A percentile compares a stretch with the other conserved stretches of the same genome.
phyloP scores from a whole-genome alignment of 2,113 vertebrate genomes.

The Corythornis vintsioides region DNA sequence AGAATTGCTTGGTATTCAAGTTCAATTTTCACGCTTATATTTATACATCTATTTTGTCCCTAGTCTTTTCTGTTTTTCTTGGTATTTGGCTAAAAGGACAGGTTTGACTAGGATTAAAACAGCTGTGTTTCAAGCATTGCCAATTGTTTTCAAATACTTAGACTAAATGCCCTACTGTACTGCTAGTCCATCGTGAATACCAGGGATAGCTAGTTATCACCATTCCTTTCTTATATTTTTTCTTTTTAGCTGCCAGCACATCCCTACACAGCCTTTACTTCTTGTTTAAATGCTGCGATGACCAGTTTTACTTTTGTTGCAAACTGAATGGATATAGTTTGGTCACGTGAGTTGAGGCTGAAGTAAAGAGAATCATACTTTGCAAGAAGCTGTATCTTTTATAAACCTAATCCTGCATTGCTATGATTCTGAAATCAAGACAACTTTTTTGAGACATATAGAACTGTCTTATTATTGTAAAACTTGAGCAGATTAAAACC shows the following conservation, averaged over 20 bases:
- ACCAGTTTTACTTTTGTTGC: background rate
- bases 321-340: background rate
- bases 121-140: constrained; percentile 49
- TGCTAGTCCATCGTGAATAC: background rate
- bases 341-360: accelerated
- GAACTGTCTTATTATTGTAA: background rate
- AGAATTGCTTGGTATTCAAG: constrained; percentile 6
- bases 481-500: background rate
- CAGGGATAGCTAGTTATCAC: background rate
- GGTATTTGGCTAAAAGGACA: constrained; percentile 37
- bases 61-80: constrained; percentile 43
- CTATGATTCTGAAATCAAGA: background rate
- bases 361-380: background rate
- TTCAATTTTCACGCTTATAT: constrained; percentile 21
- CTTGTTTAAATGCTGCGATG: background rate
- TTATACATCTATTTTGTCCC: constrained; percentile 18
- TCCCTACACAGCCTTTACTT: background rate
- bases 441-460: background rate
- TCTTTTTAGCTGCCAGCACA: background rate
- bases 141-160: background rate
- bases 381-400: background rate
- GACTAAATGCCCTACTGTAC: background rate
- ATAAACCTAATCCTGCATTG: background rate
- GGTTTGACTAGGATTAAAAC: constrained; percentile 28
- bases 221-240: background rate